Evolutionary conservation across 2,797 vertebrate genomes (phyloP), one percentile per base, ranked within the genome.

Genomic region (Acipenser transmontanus): DNA sequence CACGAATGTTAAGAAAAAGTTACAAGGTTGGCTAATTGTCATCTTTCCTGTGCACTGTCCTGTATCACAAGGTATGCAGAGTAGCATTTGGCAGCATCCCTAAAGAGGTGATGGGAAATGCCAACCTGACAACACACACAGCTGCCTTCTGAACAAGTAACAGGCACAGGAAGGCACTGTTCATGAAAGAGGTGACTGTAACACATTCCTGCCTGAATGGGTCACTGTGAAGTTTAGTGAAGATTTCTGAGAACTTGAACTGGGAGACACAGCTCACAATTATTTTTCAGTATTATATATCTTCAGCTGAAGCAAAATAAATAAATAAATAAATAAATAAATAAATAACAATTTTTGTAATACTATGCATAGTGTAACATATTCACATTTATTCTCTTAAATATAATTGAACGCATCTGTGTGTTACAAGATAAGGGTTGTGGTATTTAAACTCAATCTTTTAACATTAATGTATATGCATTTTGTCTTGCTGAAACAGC

Each of bases 31-130:
- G 49, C 13, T 54, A 34, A 12, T 13, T 34, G 71, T 56, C 68
- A 70, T 76, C 71, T 13, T 72, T 67, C 50, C 50, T 8, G 74
- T 67, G 73, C 76, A 75, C 75, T 75, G 71, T 65, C 76, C 69
- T 75, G 71, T 69, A 73, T 65, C 72, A 76, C 78, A 75, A 71
- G 68, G 77, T 65, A 76, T 61, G 62, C 72, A 74, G 49, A 47
- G n/a, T 48, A 20, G 13, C 8, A 56, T 10, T 54, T 7, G 17
- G 20, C 50, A 17, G 8, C 63, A 13, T 47, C 20, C 49, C 56
- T 47, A 49, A 47, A 17, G 47, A 64, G 48, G 64, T 64, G 64
- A 67, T 71, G 63, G 65, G 64, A 68, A 70, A 63, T 48, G 65
- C 51, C 71, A 66, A 57, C 54, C 7, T n/a, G 14, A n/a, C 14